Evolutionary conservation across 2,888 invertebrate species (phyloP).

Genomic region (Epistrophe eligans): DNA sequence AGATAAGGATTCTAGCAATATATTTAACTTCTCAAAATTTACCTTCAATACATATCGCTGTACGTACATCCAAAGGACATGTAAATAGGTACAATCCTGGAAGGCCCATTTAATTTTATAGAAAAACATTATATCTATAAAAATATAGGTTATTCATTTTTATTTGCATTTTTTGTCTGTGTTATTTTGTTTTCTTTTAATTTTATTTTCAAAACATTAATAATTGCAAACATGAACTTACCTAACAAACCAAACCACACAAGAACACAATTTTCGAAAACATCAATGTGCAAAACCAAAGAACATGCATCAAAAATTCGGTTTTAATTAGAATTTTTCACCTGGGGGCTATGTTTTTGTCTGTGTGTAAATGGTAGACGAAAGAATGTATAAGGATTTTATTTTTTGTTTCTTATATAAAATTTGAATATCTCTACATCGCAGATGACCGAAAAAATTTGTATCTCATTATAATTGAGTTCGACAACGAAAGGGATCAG

Average conservation of each 20-base stretch:
- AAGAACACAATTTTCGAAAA: slow-evolving; percentile 23
- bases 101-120: background rate
- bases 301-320: slow-evolving; percentile 56
- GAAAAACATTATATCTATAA: background rate
- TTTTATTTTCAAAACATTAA: slow-evolving; percentile 13
- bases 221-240: slow-evolving; percentile 37
- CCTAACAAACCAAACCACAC: slow-evolving; percentile 6
- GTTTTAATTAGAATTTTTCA: slow-evolving; percentile 61
- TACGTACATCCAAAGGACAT: too few relatives aligned
- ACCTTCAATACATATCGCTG: too few relatives aligned
- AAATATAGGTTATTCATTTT: background rate
- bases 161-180: background rate
- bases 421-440: slow-evolving; percentile 50
- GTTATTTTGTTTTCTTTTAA: background rate
- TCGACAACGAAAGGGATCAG: slow-evolving; percentile 50
- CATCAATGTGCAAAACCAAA: slow-evolving; percentile 59
- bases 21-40: too few relatives aligned
- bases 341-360: slow-evolving; percentile 44
- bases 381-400: slow-evolving; percentile 41
- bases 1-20: too few relatives aligned
- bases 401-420: background rate
- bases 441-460: slow-evolving; percentile 59
- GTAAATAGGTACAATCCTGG: background rate
- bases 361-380: slow-evolving; percentile 1
- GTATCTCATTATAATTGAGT: slow-evolving; percentile 64